Percentiles rank a stretch among this genome's conserved stretches.
Conservation (phyloP, 2,888 invertebrate genomes). For the Busseola fusca region DNA sequence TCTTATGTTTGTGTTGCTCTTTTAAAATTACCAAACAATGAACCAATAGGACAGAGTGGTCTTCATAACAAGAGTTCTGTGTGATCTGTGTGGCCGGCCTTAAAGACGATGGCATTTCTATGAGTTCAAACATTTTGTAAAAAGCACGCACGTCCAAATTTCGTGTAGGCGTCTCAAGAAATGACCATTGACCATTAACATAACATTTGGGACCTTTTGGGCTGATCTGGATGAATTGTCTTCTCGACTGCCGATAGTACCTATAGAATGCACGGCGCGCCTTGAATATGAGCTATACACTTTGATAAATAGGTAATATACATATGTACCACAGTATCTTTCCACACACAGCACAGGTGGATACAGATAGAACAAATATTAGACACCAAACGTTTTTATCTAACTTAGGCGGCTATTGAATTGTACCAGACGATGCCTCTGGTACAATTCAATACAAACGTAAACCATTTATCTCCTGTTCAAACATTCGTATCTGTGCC, state of each 20-base stretch:
- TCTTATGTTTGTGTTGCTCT: conserved; percentile 17
- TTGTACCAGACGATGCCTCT: not conserved
- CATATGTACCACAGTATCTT: not conserved
- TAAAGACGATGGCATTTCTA: not conserved
- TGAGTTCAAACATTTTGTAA: not conserved
- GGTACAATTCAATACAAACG: not conserved
- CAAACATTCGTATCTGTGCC: conserved; percentile 12
- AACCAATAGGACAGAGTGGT: not conserved
- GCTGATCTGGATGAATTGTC: not conserved
- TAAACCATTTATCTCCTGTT: conserved; percentile 25
- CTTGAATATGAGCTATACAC: not conserved
- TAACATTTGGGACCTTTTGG: not conserved
- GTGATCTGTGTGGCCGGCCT: not conserved
- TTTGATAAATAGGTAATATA: not conserved
- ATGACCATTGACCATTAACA: not conserved
- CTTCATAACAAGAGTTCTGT: not conserved
- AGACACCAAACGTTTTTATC: not conserved
- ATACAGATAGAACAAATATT: not conserved
- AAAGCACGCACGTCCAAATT: not conserved
- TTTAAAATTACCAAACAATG: conserved; percentile 14
- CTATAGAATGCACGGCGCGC: no score
- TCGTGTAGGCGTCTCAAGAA: not conserved
- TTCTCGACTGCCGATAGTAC: no score
- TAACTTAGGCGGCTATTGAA: not conserved
- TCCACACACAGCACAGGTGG: not conserved